phyloP scores from a whole-genome alignment of 2,797 vertebrate genomes.

The Vultur gryphus region DNA sequence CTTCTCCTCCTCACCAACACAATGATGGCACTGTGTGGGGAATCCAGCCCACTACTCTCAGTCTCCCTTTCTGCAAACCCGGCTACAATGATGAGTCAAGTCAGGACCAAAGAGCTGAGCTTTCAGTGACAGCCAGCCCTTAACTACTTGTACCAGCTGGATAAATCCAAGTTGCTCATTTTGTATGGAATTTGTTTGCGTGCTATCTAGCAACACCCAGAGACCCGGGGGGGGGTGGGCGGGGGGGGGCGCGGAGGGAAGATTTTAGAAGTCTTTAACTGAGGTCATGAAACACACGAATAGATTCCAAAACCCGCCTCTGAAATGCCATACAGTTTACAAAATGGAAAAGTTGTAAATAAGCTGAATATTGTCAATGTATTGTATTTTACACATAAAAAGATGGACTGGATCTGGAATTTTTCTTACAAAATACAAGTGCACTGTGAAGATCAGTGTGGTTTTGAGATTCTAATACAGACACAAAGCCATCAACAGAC shows the following conservation, averaged over 20 bases:
- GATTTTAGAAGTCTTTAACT: neutral
- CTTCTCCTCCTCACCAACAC: constrained; percentile 61
- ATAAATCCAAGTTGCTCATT: constrained; percentile 17
- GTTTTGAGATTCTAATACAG: neutral
- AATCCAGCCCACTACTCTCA: constrained; percentile 3
- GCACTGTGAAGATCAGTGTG: neutral
- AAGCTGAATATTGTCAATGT: neutral
- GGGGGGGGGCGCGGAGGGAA: neutral
- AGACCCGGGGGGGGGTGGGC: neutral
- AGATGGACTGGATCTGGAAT: neutral
- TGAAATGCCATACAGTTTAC: neutral
- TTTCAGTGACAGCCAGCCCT: neutral
- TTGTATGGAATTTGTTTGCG: constrained; percentile 1
- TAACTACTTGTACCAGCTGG: constrained; percentile 26
- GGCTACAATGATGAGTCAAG: neutral
- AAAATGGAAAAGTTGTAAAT: neutral
- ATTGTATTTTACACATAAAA: neutral
- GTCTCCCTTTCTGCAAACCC: neutral
- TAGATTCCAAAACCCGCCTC: neutral
- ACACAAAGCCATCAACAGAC: neutral
- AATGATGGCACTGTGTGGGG: constrained; percentile 70
- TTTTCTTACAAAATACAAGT: neutral
- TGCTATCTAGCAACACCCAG: neutral
- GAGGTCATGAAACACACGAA: neutral
- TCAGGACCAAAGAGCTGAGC: constrained; percentile 29